Base-by-base conservation (phyloP, 1,140 invertebrate species). In the Dendrolimus kikuchii region DNA sequence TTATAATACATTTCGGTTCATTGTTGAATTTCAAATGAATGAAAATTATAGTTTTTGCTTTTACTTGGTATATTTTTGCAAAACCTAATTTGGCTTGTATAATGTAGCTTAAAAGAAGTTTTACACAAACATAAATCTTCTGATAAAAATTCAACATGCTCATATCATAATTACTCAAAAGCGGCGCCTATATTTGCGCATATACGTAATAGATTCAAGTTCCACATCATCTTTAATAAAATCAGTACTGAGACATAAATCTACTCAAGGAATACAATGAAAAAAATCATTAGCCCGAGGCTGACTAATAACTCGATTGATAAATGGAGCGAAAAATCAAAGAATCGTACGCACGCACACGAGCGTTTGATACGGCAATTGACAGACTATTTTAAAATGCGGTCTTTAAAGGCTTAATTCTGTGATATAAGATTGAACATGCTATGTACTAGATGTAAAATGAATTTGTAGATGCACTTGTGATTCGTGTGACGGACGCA, bases 301-400 rank as follows among this genome's bases (percentile, higher is more conserved):
- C 44, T 64, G 56, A 64, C 59, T 68, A 68, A 68, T 64, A 57
- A 57, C 55, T 53, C 51, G 44, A 40, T 23, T 46, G 57, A 52
- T 60, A 64, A 68, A 68, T 68, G 55, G 65, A 68, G 59, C 65
- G 62, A 56, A 51, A 62, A 64, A 62, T 62, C 60, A 58, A 59
- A 64, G 57, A 59, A 48, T 50, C 48, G 45, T 50, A 65, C 60
- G 46, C 58, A 67, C 64, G 61, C 56, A 61, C 51, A 52, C 59
- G 46, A 39, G 37, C 43, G 54, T 46, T 51, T 48, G 52, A 47
- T 54, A 51, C 41, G 46, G 53, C 44, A 51, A 59, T 48, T 47
- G 38, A 44, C 36, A 39, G 37, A 3, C 43, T 43, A 51, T 36
- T 6, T 10, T 44, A 7, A 40, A 45, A 38, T 49, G 45, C 48